A percentile compares a stretch with the other conserved stretches of the same genome.
Evolutionary conservation across 2,888 invertebrate species (phyloP).

Genomic region (Drosophila anomelani): DNA sequence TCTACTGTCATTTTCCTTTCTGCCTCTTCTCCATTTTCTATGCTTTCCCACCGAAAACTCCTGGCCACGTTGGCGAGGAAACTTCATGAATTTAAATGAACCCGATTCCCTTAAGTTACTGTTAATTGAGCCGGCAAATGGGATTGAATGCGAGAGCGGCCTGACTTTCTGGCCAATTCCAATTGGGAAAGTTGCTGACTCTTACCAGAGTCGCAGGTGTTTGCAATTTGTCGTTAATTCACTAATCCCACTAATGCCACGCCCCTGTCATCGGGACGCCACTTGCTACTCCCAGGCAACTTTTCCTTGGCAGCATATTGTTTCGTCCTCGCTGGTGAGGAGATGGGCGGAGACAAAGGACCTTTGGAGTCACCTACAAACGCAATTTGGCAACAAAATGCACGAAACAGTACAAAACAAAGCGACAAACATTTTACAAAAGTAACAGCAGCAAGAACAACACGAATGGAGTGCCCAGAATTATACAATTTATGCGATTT

Average conservation of each 20-base stretch:
- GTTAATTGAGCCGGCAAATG: slow-evolving; percentile 71
- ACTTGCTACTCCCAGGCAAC: neutral
- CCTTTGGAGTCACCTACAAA: slow-evolving; percentile 71
- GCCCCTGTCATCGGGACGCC: slow-evolving; percentile 65
- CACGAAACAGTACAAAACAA: slow-evolving; percentile 54
- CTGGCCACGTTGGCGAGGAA: slow-evolving; percentile 36
- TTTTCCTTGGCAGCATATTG: slow-evolving; percentile 65
- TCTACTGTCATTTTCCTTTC: slow-evolving; percentile 43
- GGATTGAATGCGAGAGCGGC: slow-evolving; percentile 57
- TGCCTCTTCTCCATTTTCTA: slow-evolving; percentile 6
- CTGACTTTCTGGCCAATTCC: slow-evolving; percentile 51
- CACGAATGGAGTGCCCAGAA: slow-evolving; percentile 62
- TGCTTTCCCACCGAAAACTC: slow-evolving; percentile 1
- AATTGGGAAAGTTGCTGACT: slow-evolving; percentile 67
- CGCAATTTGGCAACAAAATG: slow-evolving; percentile 81
- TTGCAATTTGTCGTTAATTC: slow-evolving; percentile 65
- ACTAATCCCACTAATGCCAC: slow-evolving; percentile 56
- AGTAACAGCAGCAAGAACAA: slow-evolving; percentile 40
- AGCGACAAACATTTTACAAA: slow-evolving; percentile 32
- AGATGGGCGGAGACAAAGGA: slow-evolving; percentile 36
- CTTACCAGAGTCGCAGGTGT: slow-evolving; percentile 63
- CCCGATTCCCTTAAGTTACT: slow-evolving; percentile 48
- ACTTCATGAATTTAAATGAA: slow-evolving; percentile 64
- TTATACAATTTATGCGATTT: slow-evolving; percentile 81
- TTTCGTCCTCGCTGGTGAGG: slow-evolving; percentile 54